Evolutionary conservation across 1,140 invertebrate genomes (phyloP), one percentile per base, ranked within the genome.

Genomic region (Trichonephila clavata): DNA sequence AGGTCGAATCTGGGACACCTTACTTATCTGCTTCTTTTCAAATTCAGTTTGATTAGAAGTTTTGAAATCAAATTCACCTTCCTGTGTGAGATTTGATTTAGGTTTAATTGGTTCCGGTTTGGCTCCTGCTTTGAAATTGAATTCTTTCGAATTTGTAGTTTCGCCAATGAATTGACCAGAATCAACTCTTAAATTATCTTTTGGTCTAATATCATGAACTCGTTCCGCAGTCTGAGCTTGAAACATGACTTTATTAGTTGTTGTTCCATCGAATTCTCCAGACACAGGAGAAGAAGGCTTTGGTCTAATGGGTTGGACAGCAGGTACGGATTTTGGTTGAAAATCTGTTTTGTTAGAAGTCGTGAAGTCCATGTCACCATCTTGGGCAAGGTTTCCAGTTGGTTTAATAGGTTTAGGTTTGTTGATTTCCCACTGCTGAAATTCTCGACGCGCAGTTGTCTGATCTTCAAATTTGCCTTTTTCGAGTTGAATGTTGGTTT

Each of bases 361-460:
- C 7, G 90, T 92, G 50, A 92, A 92, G 24, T 94, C 90, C 90
- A 94, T 92, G 60, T 68, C 43, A 0, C 94, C 94, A 68, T 92
- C 90, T n/a, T 94, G 90, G 0, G 18, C 57, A 18, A 94, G 84
- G n/a, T 88, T 92, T 16, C 68, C 84, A 39, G n/a, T 50, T 63
- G 94, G 94, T 83, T 43, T 68, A 63, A 94, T 68, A 2, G 86
- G 60, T 14, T 95, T 43, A 21, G 86, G 60, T 87, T 94, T 94
- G 43, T 95, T 94, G 10, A 95, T 94, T 86, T 95, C 95, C 95
- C 95, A 96, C 90, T 94, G 95, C 50, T 95, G 95, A 94, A 95
- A 96, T 94, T 96, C 96, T 91, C 95, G 94, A 88, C 95, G 95
- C 68, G 95, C 95, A 13, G 96, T 96, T 18, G 96, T 96, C 61